These are phyloP conservation scores for Porites lobata DNA, from an alignment of 92 coral and sea anemone species.

Conservation along the genomic window DNA sequence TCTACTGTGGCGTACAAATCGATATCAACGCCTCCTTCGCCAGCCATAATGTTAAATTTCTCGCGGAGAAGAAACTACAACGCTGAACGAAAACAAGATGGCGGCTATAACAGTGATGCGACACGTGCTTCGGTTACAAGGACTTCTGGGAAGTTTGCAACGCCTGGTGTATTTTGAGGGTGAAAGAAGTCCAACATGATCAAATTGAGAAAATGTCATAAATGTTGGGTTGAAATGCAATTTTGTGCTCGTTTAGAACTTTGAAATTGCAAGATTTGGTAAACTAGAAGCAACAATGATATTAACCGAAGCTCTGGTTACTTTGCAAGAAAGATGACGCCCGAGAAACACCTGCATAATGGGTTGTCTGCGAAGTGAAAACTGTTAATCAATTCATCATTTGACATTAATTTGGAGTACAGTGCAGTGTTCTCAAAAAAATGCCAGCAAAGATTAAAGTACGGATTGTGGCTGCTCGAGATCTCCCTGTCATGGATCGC, in stretches of 20 bases:
- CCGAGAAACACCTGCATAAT: not conserved
- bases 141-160: constrained; percentile 38
- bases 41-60: constrained; percentile 58
- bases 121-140: constrained; percentile 22
- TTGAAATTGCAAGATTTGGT: not conserved
- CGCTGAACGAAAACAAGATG: constrained; percentile 11
- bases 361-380: not conserved
- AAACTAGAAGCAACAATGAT: not conserved
- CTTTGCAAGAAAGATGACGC: not conserved
- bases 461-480: constrained; percentile 91
- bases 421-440: not conserved
- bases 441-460: constrained; percentile 99
- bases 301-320: not conserved
- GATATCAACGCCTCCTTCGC: constrained; percentile 84
- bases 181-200: not conserved
- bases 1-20: constrained; percentile 95
- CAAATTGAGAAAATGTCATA: not conserved
- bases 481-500: constrained; percentile 98
- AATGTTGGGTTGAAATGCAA: not conserved
- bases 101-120: not conserved
- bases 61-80: not conserved
- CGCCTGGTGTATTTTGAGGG: constrained; percentile 29
- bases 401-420: too few species aligned
- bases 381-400: too few species aligned
- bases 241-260: not conserved